Conservation (phyloP, 2,113 vertebrate species). For the Arvicanthis niloticus region DNA sequence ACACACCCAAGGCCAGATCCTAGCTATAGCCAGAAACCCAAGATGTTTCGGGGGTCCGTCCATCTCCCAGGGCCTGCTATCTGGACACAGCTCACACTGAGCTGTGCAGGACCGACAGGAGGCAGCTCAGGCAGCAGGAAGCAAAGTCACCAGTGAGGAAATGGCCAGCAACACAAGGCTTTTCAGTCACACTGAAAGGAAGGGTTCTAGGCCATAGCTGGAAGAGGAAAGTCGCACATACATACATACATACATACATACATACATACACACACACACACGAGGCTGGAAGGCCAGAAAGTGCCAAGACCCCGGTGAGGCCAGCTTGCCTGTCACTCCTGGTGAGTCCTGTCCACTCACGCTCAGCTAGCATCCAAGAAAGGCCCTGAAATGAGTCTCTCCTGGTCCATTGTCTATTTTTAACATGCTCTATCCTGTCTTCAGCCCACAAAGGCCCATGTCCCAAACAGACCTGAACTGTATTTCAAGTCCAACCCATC, state of each 20-base stretch:
- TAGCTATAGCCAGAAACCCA: background rate
- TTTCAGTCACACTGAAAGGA: background rate
- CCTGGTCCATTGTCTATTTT: background rate
- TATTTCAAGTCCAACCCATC: background rate
- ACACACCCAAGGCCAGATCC: background rate
- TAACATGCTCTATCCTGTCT: background rate
- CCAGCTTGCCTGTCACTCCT: background rate
- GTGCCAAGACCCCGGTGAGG: background rate
- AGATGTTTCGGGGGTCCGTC: accelerated
- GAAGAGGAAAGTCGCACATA: background rate
- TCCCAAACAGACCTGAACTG: background rate
- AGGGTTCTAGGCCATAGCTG: background rate
- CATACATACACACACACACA: background rate
- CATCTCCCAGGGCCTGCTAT: background rate
- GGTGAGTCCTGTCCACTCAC: background rate
- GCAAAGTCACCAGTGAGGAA: background rate
- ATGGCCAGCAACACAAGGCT: background rate
- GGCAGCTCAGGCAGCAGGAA: too few relatives aligned
- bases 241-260: background rate
- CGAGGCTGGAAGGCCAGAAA: background rate
- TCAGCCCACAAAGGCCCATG: background rate
- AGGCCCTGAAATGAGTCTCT: background rate
- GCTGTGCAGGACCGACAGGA: too few relatives aligned
- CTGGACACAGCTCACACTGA: background rate
- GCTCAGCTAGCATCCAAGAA: background rate